Percentiles rank a stretch among this genome's conserved stretches.
These are phyloP conservation scores for Didymodactylos carnosus DNA, from an alignment of 2,888 invertebrate genomes.

Conservation along the genomic window DNA sequence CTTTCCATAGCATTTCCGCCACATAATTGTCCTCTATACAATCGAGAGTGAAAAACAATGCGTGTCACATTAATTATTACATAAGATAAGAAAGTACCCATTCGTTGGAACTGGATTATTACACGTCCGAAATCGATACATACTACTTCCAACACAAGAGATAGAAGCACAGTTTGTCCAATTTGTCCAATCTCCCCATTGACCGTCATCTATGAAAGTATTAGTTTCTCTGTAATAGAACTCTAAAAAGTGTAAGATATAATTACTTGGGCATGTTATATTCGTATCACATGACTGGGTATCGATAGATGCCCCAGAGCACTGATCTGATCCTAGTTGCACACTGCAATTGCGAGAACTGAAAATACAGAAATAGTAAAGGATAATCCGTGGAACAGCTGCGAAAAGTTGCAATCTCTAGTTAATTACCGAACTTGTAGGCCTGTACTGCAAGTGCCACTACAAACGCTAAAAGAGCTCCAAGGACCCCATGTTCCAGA, in stretches of 20 bases:
- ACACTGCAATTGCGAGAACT: background rate
- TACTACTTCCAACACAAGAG: background rate
- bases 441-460: background rate
- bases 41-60: no score
- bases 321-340: background rate
- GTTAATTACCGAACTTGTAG: background rate
- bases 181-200: constrained; percentile 3
- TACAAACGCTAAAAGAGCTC: background rate
- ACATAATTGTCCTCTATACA: background rate
- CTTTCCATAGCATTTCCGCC: background rate
- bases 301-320: constrained; percentile 17
- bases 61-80: background rate
- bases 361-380: background rate
- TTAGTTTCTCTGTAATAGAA: background rate
- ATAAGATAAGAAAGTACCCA: background rate
- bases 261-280: constrained; percentile 19
- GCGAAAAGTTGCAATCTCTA: background rate
- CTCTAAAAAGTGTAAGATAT: background rate
- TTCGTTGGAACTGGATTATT: background rate
- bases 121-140: background rate
- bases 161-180: background rate
- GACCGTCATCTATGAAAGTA: background rate
- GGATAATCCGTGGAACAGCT: no score
- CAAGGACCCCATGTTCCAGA: background rate
- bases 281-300: constrained; percentile 22